phyloP scores from a whole-genome alignment of 1,140 invertebrate genomes.

The Drosophila mauritiana region DNA sequence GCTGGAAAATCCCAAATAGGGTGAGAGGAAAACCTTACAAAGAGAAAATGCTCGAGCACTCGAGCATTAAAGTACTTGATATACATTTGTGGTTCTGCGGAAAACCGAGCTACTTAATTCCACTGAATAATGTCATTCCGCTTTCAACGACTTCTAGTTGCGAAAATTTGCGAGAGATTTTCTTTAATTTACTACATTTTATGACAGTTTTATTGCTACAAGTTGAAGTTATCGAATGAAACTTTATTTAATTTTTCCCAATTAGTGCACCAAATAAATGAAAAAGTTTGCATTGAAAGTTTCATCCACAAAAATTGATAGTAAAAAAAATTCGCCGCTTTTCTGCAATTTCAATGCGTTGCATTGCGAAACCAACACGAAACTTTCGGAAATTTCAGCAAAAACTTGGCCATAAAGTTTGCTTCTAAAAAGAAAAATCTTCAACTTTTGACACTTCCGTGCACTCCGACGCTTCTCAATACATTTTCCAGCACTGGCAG shows the following conservation, averaged over 20 bases:
- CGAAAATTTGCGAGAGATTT: not conserved
- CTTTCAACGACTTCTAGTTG: not conserved
- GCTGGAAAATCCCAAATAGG: conserved; percentile 14
- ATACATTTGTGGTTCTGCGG: conserved; percentile 22
- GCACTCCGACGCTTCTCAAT: conserved; percentile 19
- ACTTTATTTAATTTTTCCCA: conserved; percentile 4
- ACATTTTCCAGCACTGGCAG: conserved; percentile 33
- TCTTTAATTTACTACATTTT: not conserved
- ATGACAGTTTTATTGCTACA: not conserved
- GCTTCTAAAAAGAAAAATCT: not conserved
- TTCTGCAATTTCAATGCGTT: not conserved
- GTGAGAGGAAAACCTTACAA: conserved; percentile 1
- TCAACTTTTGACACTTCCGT: conserved; percentile 15
- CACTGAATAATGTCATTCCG: not conserved
- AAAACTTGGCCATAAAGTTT: conserved; percentile 23
- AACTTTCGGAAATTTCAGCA: conserved; percentile 3
- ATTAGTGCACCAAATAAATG: conserved; percentile 24
- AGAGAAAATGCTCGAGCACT: conserved; percentile 12
- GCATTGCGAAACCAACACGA: not conserved
- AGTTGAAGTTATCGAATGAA: not conserved
- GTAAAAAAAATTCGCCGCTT: not conserved
- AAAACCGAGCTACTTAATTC: conserved; percentile 4
- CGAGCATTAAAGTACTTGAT: conserved; percentile 29
- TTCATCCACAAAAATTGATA: not conserved
- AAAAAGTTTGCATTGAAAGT: conserved; percentile 19